Evolutionary conservation across 2,888 invertebrate genomes (phyloP), one percentile per base, ranked within the genome.

Genomic region (Ecliptopera silaceata): DNA sequence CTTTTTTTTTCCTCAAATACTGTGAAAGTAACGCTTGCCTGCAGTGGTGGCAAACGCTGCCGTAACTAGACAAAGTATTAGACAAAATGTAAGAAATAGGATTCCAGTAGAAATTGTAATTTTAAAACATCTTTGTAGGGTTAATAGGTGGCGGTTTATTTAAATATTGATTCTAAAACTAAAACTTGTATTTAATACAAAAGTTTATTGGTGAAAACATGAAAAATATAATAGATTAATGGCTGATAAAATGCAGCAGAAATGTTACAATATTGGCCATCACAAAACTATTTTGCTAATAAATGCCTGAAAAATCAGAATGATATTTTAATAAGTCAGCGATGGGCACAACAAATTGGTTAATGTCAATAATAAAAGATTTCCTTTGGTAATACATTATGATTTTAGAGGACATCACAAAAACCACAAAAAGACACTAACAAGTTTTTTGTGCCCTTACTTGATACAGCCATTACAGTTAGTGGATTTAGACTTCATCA

Each of bases 161-260:
- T 84, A 82, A 84, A 82, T 86, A 86, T 86, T 86, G 86, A 86
- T 88, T 90, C 90, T 90, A 88, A 91, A 91, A 91, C 91, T 91
- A 91, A 91, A 90, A 89, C 86, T 88, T 90, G 89, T 90, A 91
- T 91, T 90, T 90, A 89, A 91, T 91, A 91, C 91, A 91, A 91
- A 91, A 88, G 87, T 91, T 90, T 91, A 91, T 91, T 91, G 91
- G 91, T 91, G 91, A 91, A 91, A 91, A 91, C 91, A 91, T 91
- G 91, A 89, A 91, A 91, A 91, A 91, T 91, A 91, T 91, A 90
- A 90, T 90, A 88, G 90, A 89, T 88, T 88, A 90, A 89, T 90
- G 91, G 90, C 90, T 91, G 91, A 88, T 89, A 90, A 90, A 90
- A 91, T 89, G 91, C 90, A 91, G 91, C 90, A 84, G 88, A 89